phyloP scores from a whole-genome alignment of 2,888 invertebrate genomes.

The Pyrocoelia pectoralis region DNA sequence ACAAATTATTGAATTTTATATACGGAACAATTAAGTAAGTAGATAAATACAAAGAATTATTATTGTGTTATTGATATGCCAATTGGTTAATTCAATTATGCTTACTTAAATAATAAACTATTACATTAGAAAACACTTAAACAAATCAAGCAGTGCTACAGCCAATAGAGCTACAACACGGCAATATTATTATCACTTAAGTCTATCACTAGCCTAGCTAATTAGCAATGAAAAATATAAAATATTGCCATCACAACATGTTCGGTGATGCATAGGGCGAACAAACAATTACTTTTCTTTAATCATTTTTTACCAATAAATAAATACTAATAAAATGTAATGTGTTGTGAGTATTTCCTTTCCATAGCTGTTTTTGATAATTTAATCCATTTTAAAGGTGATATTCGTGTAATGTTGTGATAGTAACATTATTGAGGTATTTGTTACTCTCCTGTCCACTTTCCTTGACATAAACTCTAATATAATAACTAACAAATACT shows the following conservation, averaged over 20 bases:
- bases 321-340: too few species aligned
- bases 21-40: neutral
- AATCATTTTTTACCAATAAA: too few species aligned
- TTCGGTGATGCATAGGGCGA: too few species aligned
- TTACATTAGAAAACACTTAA: slow-evolving; percentile 4
- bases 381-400: neutral
- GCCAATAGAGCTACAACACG: slow-evolving; percentile 2
- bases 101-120: slow-evolving; percentile 5
- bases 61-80: slow-evolving; percentile 9
- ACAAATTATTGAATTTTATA: too few species aligned
- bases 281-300: too few species aligned
- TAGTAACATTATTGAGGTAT: neutral
- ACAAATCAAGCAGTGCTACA: slow-evolving; percentile 9
- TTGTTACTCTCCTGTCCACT: neutral
- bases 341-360: too few species aligned
- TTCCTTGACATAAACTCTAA: neutral
- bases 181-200: slow-evolving; percentile 10
- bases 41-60: neutral
- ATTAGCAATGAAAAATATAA: neutral
- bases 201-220: slow-evolving; percentile 10
- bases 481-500: neutral
- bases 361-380: neutral
- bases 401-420: neutral
- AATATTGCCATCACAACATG: neutral
- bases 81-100: slow-evolving; percentile 3